Evolutionary conservation across 2,888 invertebrate genomes (phyloP).

Genomic region (Belgica antarctica): DNA sequence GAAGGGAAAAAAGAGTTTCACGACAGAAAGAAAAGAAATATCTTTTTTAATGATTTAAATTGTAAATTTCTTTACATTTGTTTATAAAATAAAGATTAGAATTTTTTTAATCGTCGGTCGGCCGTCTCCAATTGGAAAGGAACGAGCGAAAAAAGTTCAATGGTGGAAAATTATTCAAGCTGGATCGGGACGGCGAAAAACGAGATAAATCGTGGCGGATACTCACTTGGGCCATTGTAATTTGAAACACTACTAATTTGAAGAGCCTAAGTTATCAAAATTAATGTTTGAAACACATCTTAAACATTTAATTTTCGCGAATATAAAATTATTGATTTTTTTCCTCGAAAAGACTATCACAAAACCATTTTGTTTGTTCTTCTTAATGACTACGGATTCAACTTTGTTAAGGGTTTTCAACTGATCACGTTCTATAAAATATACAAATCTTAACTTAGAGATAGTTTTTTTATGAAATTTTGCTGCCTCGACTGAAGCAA

Average conservation of each 20-base stretch:
- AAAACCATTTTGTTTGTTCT: slow-evolving; percentile 1
- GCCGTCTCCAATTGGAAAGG: background rate
- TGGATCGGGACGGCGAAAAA: background rate
- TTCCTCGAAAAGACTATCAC: slow-evolving; percentile 38
- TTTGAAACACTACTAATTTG: slow-evolving; percentile 36
- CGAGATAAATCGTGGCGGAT: background rate
- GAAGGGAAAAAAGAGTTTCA: background rate
- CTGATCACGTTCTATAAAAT: too few species aligned
- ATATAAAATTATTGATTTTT: slow-evolving; percentile 43
- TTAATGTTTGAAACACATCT: slow-evolving; percentile 38
- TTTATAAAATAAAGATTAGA: slow-evolving; percentile 34
- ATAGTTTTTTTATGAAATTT: too few species aligned
- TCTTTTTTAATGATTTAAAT: slow-evolving; percentile 27
- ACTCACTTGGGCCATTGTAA: slow-evolving; percentile 43
- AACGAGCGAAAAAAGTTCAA: slow-evolving; percentile 27
- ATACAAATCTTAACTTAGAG: too few species aligned
- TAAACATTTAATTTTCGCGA: slow-evolving; percentile 30
- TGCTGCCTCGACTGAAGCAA: too few species aligned
- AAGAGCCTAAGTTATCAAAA: slow-evolving; percentile 42
- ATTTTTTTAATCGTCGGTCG: too few species aligned
- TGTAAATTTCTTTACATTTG: slow-evolving; percentile 38
- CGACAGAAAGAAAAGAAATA: background rate
- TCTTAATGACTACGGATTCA: background rate
- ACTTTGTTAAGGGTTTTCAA: too few species aligned
- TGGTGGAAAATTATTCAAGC: slow-evolving; percentile 32